Conservation (phyloP, 1,140 invertebrate genomes). For the Drosophila pachea region DNA sequence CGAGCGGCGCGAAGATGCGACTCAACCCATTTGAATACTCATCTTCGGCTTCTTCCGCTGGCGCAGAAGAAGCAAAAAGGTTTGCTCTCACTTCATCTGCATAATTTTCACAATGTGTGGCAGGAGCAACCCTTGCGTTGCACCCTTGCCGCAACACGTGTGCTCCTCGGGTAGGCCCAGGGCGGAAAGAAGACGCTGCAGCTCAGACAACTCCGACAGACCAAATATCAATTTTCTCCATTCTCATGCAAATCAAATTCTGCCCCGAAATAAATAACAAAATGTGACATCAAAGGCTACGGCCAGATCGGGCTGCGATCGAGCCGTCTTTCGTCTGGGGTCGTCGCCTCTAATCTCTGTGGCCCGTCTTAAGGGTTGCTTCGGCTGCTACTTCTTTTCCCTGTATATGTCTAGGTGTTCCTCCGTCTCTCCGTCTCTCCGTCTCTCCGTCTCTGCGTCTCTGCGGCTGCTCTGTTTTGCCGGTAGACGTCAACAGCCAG, state of each 20-base stretch:
- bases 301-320: conserved; percentile 40
- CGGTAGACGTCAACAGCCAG: conserved; percentile 61
- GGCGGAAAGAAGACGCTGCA: conserved; percentile 54
- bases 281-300: conserved; percentile 68
- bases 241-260: conserved; percentile 76
- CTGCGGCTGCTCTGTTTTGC: conserved; percentile 55
- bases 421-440: conserved; percentile 32
- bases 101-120: conserved; percentile 74
- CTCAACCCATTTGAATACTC: conserved; percentile 74
- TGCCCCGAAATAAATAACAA: conserved; percentile 75
- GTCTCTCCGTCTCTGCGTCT: conserved; percentile 11
- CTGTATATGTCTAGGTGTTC: too few species aligned
- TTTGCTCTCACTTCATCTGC: conserved; percentile 58
- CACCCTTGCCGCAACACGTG: conserved; percentile 67
- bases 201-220: conserved; percentile 57
- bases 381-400: conserved; percentile 22
- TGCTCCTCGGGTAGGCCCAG: conserved; percentile 32
- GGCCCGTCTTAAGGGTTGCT: conserved; percentile 57
- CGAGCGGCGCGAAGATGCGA: conserved; percentile 18
- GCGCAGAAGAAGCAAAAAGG: conserved; percentile 46
- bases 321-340: conserved; percentile 10
- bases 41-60: conserved; percentile 53
- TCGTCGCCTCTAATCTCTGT: conserved; percentile 50
- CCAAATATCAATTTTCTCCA: conserved; percentile 76
- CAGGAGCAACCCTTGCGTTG: conserved; percentile 54